Evolutionary conservation across 1,140 invertebrate species (phyloP), one percentile per base, ranked within the genome.

Genomic region (Polypedilum pembai): DNA sequence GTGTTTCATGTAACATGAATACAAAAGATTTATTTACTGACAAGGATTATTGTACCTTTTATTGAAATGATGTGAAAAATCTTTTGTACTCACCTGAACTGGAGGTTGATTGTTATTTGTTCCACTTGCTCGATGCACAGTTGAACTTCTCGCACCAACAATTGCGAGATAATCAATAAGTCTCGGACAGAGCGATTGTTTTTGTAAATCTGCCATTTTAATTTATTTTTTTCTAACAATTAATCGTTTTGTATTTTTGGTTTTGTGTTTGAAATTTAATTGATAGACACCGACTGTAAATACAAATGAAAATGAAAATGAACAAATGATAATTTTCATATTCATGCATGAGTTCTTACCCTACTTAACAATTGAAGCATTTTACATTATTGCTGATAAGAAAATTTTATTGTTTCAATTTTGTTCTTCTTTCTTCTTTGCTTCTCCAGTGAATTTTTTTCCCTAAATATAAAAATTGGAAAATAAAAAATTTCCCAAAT

Each of bases 141-240:
- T 84, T 74, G 87, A 87, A 75, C 90, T 88, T 75, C 93, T 87
- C 20, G 91, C 92, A 76, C 97, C 97, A 76, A 98, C 95, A 77
- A 99, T 95, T 76, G 96, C 92, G 81, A 99, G 87, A 84, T 99
- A 99, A 87, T 99, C 98, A 80, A 93, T 90, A 79, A 94, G 83
- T 76, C 92, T 88, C 78, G 92, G 92, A 81, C 92, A 94, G 77
- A 94, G 82, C 79, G 90, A 91, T 80, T 92, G 91, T 80, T 90
- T 91, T 81, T 93, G 91, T 80, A 80, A 80, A 75, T 82, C 81
- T 66, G 81, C 80, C 81, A 82, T 82, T 75, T 41, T 72, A 0
- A 73, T 56, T 45, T 20, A 0, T 20, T 8, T 17, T 21, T 69
- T 18, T 66, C 18, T n/a, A 20, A 69, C 18, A 20, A 12, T 66